Conservation (phyloP, 2,888 invertebrate genomes). For the Athalia circularis region DNA sequence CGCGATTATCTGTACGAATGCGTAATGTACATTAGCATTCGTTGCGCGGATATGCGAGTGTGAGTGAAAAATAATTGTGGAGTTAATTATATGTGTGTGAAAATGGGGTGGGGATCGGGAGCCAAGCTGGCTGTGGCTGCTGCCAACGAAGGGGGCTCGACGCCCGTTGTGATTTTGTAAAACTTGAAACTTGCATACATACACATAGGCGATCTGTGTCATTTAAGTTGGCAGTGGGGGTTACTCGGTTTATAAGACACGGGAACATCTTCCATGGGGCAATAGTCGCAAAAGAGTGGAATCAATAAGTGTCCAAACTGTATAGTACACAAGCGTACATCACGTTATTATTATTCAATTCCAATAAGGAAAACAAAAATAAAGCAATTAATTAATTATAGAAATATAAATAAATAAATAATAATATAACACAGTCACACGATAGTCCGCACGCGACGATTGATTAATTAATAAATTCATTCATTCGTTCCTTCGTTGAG, state of each 20-base stretch:
- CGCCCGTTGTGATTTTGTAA: conserved; percentile 31
- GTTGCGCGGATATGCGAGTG: too few relatives aligned
- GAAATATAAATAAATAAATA: too few relatives aligned
- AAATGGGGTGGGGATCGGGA: conserved; percentile 62
- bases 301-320: conserved; percentile 55
- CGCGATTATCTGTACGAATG: background rate
- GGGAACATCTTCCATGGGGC: conserved; percentile 64
- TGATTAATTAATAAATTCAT: too few relatives aligned
- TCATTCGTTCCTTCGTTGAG: too few relatives aligned
- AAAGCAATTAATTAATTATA: background rate
- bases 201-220: conserved; percentile 55
- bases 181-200: background rate
- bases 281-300: conserved; percentile 71
- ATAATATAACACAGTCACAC: too few relatives aligned
- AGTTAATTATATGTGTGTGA: too few relatives aligned
- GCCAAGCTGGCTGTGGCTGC: conserved; percentile 67
- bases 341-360: background rate
- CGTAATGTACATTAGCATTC: too few relatives aligned
- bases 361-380: background rate
- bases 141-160: conserved; percentile 69
- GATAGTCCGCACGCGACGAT: too few relatives aligned
- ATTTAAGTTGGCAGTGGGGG: conserved; percentile 65
- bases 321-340: background rate
- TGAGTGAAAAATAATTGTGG: background rate
- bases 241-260: conserved; percentile 70